phyloP scores from a whole-genome alignment of 2,888 invertebrate genomes.

The Athalia cordata region DNA sequence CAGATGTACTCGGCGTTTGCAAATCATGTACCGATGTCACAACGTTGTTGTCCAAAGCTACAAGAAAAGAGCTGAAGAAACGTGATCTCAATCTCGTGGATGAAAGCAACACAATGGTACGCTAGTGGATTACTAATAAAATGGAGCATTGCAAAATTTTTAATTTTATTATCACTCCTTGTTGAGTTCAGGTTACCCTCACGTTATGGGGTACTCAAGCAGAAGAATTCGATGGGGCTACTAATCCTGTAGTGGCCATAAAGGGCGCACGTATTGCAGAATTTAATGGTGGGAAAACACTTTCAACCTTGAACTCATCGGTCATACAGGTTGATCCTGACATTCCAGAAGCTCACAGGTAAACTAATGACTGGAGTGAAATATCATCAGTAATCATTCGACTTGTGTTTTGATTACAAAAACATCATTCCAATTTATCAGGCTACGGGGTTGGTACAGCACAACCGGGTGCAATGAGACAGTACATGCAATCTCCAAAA shows the following conservation, averaged over 20 bases:
- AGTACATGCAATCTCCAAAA: conserved; percentile 76
- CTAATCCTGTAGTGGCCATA: conserved; percentile 88
- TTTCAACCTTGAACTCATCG: conserved; percentile 78
- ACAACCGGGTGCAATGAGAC: conserved; percentile 82
- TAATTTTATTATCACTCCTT: conserved; percentile 26
- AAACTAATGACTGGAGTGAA: neutral
- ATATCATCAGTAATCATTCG: neutral
- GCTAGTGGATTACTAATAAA: conserved; percentile 41
- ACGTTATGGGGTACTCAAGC: conserved; percentile 96
- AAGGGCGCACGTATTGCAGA: conserved; percentile 91
- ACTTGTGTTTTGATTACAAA: neutral
- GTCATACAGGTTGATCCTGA: conserved; percentile 91
- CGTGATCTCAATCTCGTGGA: conserved; percentile 93
- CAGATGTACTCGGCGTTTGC: conserved; percentile 94
- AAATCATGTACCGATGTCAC: conserved; percentile 83
- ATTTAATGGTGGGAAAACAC: conserved; percentile 88
- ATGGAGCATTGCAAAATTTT: neutral
- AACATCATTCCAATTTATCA: conserved; percentile 51
- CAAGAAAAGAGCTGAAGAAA: conserved; percentile 91
- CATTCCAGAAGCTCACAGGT: conserved; percentile 86
- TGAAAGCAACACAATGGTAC: conserved; percentile 83
- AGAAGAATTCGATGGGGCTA: conserved; percentile 85
- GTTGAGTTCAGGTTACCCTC: conserved; percentile 78
- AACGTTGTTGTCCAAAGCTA: conserved; percentile 82
- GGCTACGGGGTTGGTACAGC: conserved; percentile 94